Evolutionary conservation across 2,113 vertebrate species (phyloP), one percentile per base, ranked within the genome.

Genomic region (Numenius arquata): DNA sequence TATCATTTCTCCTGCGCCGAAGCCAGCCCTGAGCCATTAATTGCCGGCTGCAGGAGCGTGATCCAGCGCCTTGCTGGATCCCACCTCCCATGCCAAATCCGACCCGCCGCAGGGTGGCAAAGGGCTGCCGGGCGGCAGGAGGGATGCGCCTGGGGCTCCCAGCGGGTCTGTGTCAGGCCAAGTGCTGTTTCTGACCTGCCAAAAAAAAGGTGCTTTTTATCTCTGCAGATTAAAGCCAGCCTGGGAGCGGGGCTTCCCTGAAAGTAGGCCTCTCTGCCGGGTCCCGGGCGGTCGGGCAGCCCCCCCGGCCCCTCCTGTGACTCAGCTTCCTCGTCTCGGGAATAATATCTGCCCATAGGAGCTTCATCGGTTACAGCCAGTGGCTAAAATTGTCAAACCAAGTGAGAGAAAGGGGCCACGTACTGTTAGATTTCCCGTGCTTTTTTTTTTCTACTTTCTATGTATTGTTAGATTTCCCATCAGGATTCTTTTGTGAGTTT

Each of bases 41-140:
- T 85, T 82, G 70, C 47, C 29, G 11, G 90, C 79, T 11, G 76
- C 13, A 6, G 83, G 78, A 83, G 88, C 32, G n/a, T 0, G 19
- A 52, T 32, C 29, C 10, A 34, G 59, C 16, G 1, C 2, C 15
- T 6, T 13, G 81, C 88, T n/a, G 52, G 25, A 25, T 4, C 19
- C 11, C 3, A 2, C 30, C 27, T 18, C 4, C 13, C 20, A 7
- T 16, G 84, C 75, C 47, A 48, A 30, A 27, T 4, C 16, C 12
- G 5, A 2, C n/a, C 25, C 18, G 6, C 32, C 4, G 17, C 2
- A 9, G 5, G 3, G 4, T 1, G 1, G 9, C 56, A 48, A 19
- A 27, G 18, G 1, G 32, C 30, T 20, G 83, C 53, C 0, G 6
- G 50, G 73, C 3, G 2, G 52, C 1, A 41, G 68, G 61, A 47